Evolutionary conservation across 2,888 invertebrate genomes (phyloP), one percentile per base, ranked within the genome.

Genomic region (Augochlorella aurata): DNA sequence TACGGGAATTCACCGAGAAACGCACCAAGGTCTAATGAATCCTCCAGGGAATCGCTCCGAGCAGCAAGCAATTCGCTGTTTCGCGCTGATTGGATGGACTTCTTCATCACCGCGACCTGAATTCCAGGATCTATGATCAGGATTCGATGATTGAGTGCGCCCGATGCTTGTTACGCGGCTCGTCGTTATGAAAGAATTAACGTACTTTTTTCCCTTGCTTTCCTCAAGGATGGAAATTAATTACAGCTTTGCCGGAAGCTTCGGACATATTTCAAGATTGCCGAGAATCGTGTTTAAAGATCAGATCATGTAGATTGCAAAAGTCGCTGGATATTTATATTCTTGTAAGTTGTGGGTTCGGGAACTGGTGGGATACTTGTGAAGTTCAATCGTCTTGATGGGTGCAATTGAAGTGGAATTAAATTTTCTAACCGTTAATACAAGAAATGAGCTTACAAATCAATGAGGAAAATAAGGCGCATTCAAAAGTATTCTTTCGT

Each of bases 11-110:
- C 4, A 38, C 18, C n/a, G 18, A 38, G 63, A 9, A 38, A 38
- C 12, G 47, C 16, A n/a, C 12, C 12, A 24, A 29, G 47, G 14
- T 71, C 66, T 47, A 66, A 79, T n/a, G 52, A 79, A 63, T 18
- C 45, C 79, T 70, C 38, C 9, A 12, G 66, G 18, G 81, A 21
- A 63, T 63, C 21, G 54, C 21, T 21, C 5, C 24, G 14, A 16
- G 61, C 29, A 61, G 14, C 24, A 61, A 29, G 16, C 16, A 29
- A 29, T 29, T 61, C 21, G 16, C 61, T 24, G 61, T 61, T 29
- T 14, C 16, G 5, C 21, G 21, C 21, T 54, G 61, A 61, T 61
- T 61, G 61, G 61, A 61, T 61, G 29, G 16, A 29, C 29, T 58
- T 38, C 38, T 38, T 52, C n/a, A 21, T 21, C 29, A 2, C 61